Evolutionary conservation across 53 echinoderm and acorn worm genomes (phyloP).

Genomic region (Arbacia lixula): DNA sequence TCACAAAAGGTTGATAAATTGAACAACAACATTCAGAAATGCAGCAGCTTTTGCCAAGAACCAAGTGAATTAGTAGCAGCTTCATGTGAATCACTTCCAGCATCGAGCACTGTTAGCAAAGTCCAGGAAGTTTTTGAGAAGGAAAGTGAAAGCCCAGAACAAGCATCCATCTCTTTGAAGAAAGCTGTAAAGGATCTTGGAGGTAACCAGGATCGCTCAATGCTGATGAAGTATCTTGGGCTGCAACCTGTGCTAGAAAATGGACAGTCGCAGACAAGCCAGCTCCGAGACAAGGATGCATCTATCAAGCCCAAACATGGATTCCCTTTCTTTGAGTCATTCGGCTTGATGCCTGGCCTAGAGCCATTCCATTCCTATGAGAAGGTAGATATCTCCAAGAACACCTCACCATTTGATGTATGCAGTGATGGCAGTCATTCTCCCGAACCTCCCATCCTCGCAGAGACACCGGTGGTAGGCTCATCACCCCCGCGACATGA

Average conservation of each 20-base stretch:
- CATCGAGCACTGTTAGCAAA: neutral
- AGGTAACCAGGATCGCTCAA: slow-evolving; percentile 15
- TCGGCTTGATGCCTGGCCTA: slow-evolving; percentile 21
- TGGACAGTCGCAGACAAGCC: neutral
- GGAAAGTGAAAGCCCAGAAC: neutral
- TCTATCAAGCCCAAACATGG: neutral
- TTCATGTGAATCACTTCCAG: neutral
- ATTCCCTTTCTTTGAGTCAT: slow-evolving; percentile 9
- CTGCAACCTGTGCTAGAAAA: slow-evolving; percentile 41
- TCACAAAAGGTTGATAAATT: slow-evolving; percentile 1
- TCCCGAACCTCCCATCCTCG: slow-evolving; percentile 34
- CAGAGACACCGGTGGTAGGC: slow-evolving; percentile 43
- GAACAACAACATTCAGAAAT: slow-evolving; percentile 43
- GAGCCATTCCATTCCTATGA: slow-evolving; percentile 5
- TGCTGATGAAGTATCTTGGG: slow-evolving; percentile 42
- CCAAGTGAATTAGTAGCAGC: neutral
- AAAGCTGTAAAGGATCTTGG: neutral
- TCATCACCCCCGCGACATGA: slow-evolving; percentile 43
- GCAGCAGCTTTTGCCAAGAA: slow-evolving; percentile 11
- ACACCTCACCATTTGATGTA: slow-evolving; percentile 46
- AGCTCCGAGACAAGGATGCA: neutral
- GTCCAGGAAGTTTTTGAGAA: neutral
- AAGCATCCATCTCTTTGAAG: too few species aligned
- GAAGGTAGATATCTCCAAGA: neutral
- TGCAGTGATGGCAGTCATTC: slow-evolving; percentile 36